phyloP scores from a whole-genome alignment of 2,888 invertebrate species.

The Augochlorella aurata region DNA sequence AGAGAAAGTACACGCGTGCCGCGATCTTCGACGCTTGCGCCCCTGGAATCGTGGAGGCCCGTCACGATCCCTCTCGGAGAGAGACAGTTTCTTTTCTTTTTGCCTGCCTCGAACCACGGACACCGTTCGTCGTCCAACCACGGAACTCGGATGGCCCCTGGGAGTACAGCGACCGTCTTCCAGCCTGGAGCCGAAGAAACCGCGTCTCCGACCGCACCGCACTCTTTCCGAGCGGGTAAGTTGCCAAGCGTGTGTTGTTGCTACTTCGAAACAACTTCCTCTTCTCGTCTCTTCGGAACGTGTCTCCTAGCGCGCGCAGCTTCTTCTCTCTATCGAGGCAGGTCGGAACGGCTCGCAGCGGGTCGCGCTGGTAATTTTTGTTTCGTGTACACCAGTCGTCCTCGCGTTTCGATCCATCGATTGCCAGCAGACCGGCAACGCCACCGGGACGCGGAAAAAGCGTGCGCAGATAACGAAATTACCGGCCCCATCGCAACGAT shows the following conservation, averaged over 20 bases:
- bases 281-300: neutral
- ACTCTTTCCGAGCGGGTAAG: conserved; percentile 63
- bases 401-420: neutral
- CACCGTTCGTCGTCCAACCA: conserved; percentile 50
- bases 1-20: conserved; percentile 11
- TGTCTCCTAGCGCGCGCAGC: too few relatives aligned
- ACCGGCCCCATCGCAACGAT: conserved; percentile 22
- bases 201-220: conserved; percentile 32
- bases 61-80: conserved; percentile 1
- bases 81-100: conserved; percentile 22
- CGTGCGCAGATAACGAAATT: conserved; percentile 38
- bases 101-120: conserved; percentile 27
- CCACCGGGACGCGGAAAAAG: neutral
- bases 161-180: conserved; percentile 53
- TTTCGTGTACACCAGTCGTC: neutral
- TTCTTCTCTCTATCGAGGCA: too few relatives aligned
- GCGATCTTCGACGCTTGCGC: conserved; percentile 61
- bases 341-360: too few relatives aligned
- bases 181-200: conserved; percentile 34
- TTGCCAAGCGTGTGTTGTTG: conserved; percentile 55
- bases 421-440: neutral
- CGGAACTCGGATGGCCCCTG: conserved; percentile 57
- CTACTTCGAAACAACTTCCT: conserved; percentile 42
- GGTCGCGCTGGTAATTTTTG: neutral
- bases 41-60: neutral